A percentile compares a stretch with the other conserved stretches of the same genome.
phyloP scores from a whole-genome alignment of 2,888 invertebrate genomes.

The Plutella xylostella region DNA sequence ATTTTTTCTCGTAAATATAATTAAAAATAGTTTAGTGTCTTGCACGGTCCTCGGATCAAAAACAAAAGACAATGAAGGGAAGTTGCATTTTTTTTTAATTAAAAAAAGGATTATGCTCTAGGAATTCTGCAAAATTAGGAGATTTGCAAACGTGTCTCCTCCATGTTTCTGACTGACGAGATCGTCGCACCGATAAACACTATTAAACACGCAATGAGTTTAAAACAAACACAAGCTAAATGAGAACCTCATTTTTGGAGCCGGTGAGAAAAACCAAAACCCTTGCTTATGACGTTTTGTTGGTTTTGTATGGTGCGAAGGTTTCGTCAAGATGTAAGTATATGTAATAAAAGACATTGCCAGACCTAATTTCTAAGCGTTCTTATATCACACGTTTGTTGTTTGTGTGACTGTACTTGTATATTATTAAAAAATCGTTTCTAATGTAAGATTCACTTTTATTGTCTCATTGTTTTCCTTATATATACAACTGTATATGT shows the following conservation, averaged over 20 bases:
- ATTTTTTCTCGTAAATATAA: constrained; percentile 58
- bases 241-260: no score
- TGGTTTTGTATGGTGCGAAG: no score
- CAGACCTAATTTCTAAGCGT: constrained; percentile 49
- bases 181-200: not conserved
- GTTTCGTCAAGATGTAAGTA: constrained; percentile 19
- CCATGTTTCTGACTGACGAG: not conserved
- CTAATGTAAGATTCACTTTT: constrained; percentile 54
- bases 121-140: constrained; percentile 28
- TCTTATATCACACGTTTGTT: constrained; percentile 44
- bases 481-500: constrained; percentile 42
- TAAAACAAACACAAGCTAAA: no score
- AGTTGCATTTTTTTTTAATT: constrained; percentile 46
- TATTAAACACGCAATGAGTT: not conserved
- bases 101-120: constrained; percentile 33
- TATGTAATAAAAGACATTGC: constrained; percentile 48
- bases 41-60: constrained; percentile 51
- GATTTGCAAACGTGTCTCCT: constrained; percentile 1
- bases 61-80: constrained; percentile 67
- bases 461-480: constrained; percentile 57
- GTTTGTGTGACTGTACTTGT: constrained; percentile 43
- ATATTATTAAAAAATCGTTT: no score
- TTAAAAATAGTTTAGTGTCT: constrained; percentile 55
- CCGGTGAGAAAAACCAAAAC: no score
- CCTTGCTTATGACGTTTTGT: no score